Percentiles rank a stretch among this genome's conserved stretches.
Conservation (phyloP, 1,140 invertebrate species). For the Maconellicoccus hirsutus region DNA sequence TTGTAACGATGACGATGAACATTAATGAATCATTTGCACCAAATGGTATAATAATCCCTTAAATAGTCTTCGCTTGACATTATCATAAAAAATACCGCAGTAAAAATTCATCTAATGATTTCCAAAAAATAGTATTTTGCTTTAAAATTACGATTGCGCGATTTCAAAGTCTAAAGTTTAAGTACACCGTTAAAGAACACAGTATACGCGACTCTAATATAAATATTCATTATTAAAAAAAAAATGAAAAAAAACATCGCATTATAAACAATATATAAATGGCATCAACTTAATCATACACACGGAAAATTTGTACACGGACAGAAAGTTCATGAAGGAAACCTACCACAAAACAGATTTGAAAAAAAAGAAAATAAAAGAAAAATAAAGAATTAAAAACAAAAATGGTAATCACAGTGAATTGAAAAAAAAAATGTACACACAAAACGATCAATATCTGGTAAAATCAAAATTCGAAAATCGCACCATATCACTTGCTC, state of each 20-base stretch:
- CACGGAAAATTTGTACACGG: constrained; percentile 1
- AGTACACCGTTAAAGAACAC: no score
- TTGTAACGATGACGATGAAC: neutral
- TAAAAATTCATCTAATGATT: neutral
- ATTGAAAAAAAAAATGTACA: neutral
- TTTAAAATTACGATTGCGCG: neutral
- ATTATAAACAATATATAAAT: neutral
- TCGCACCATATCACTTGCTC: neutral
- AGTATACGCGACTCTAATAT: no score
- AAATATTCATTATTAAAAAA: no score
- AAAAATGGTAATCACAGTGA: constrained; percentile 21
- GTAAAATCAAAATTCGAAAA: neutral
- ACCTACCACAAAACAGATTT: neutral
- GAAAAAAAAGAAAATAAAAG: neutral
- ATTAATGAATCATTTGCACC: neutral
- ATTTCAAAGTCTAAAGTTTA: neutral
- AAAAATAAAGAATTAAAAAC: neutral
- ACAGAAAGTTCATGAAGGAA: constrained; percentile 7
- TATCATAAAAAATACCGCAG: neutral
- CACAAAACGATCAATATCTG: neutral
- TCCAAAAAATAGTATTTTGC: neutral
- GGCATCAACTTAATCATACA: constrained; percentile 2
- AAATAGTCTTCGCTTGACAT: neutral
- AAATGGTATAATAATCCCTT: neutral
- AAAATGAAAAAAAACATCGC: neutral